phyloP scores from a whole-genome alignment of 2,797 vertebrate species.

The Leucoraja ocellata region DNA sequence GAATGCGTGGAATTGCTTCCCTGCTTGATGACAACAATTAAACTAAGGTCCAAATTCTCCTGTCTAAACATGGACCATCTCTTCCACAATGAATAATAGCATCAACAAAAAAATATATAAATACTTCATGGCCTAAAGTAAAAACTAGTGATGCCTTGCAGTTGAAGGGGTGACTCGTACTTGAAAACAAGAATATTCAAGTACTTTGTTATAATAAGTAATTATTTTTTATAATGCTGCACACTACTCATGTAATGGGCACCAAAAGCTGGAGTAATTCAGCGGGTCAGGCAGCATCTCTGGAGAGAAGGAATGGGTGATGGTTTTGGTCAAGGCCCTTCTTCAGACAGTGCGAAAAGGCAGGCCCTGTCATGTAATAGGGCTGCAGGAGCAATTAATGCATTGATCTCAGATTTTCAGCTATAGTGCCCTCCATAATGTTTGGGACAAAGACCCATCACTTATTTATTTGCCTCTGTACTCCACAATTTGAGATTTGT shows the following conservation, averaged over 20 bases:
- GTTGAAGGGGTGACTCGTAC: background rate
- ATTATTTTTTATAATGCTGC: background rate
- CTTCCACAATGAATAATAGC: background rate
- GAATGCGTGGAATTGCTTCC: background rate
- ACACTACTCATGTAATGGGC: background rate
- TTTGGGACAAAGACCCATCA: too few species aligned
- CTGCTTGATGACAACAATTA: background rate
- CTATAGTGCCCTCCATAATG: too few species aligned
- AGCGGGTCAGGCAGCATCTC: too few species aligned
- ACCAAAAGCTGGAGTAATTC: too few species aligned
- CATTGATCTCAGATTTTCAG: background rate
- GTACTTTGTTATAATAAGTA: background rate
- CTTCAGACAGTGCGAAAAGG: too few species aligned
- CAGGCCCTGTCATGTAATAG: too few species aligned
- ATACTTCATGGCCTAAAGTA: background rate
- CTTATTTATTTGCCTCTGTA: too few species aligned
- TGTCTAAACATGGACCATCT: background rate
- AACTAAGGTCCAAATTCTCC: background rate
- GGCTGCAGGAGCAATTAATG: background rate
- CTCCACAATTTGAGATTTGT: too few species aligned
- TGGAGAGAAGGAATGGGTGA: too few species aligned
- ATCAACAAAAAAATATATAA: background rate
- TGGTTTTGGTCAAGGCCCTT: too few species aligned
- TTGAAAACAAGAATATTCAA: background rate
- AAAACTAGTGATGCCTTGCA: background rate